Percentiles rank a stretch among this genome's conserved stretches.
phyloP scores from a whole-genome alignment of 2,797 vertebrate genomes.

The Hapalemur alaotrensis region DNA sequence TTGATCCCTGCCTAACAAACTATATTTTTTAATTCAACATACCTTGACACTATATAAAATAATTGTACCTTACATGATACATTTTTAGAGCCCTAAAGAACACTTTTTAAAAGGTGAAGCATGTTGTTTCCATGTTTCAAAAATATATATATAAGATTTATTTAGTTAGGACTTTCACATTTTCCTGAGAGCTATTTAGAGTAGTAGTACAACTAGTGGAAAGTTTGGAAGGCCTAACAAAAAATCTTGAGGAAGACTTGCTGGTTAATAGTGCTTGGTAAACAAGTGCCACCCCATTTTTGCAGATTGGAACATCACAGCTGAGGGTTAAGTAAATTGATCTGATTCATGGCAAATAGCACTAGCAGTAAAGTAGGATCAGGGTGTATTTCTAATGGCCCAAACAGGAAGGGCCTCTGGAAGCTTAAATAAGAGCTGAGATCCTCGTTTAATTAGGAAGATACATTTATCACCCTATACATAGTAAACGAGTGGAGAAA shows the following conservation, averaged over 20 bases:
- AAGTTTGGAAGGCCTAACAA: neutral
- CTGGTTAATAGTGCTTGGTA: neutral
- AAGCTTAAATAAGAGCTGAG: neutral
- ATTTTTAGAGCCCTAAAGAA: neutral
- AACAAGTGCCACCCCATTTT: neutral
- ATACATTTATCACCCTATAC: neutral
- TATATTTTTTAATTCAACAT: neutral
- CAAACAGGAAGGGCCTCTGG: neutral
- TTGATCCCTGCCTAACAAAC: neutral
- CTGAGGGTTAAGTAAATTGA: neutral
- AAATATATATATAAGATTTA: neutral
- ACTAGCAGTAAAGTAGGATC: neutral
- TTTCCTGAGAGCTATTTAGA: neutral
- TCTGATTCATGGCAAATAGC: neutral
- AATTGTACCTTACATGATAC: neutral
- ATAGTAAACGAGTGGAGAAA: neutral
- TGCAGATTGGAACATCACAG: neutral
- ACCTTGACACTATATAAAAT: conserved; percentile 8
- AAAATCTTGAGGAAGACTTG: neutral
- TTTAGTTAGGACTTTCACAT: neutral
- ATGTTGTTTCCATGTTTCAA: neutral
- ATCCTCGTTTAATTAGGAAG: neutral
- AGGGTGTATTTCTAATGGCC: neutral
- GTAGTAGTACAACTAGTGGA: neutral
- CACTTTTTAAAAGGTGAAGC: neutral